Evolutionary conservation across 1,140 invertebrate species (phyloP), one percentile per base, ranked within the genome.

Genomic region (Zaprionus tsacasi): DNA sequence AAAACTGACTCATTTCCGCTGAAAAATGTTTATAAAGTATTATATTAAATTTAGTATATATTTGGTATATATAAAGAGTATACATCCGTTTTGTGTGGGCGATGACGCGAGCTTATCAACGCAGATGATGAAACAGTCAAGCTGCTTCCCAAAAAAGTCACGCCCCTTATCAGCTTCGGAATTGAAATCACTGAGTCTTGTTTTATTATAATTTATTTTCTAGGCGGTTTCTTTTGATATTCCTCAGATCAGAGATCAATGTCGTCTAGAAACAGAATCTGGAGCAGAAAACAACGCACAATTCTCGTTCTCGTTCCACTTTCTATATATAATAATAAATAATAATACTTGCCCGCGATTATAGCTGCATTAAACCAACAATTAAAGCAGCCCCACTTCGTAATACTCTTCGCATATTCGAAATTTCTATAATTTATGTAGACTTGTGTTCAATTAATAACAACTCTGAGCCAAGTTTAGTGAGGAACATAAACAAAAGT

Each of bases 361-460:
- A 15, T 11, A 30, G 27, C 8, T n/a, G 6, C 11, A 30, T 54
- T 54, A 25, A 68, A 65, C 35, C 48, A 48, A 64, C 72, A 80
- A 80, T 77, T 77, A 82, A 77, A 48, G 43, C 33, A 21, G 2
- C 15, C 10, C 10, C 17, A 48, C 0, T 17, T 17, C 40, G n/a
- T 45, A 45, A 15, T 15, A 25, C 10, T 50, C 17, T 50, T 25
- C 21, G 11, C 21, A 15, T 25, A 50, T 12, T 33, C 17, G 11
- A 61, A 61, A 38, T 63, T 13, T 60, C 36, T 27, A 52, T 67
- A 48, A 57, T 38, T 55, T 64, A 45, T 64, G 10, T 30, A 48
- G n/a, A 30, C 40, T 60, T 25, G 15, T 30, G 35, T 76, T 77
- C 68, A 82, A 75, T 79, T 76, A 82, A 79, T 71, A 70, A 81